These are phyloP conservation scores for Himalopsyche tibetana DNA, from an alignment of 2,888 invertebrate species.

Conservation along the genomic window DNA sequence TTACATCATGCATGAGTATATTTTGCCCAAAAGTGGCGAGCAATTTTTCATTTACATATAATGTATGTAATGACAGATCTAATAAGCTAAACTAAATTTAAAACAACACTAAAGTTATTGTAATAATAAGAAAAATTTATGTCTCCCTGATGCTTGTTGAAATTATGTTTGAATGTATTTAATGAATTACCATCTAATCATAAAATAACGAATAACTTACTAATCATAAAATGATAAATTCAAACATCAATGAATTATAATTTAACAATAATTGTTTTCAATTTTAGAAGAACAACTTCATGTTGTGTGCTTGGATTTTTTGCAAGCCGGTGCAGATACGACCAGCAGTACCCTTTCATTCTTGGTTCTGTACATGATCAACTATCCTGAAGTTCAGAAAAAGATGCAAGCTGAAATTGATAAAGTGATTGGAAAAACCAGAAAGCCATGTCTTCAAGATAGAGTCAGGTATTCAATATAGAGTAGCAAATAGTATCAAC, in stretches of 20 bases:
- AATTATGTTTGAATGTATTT: conserved; percentile 53
- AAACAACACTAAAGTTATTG: too few species aligned
- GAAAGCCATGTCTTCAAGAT: conserved; percentile 73
- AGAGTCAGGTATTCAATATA: conserved; percentile 68
- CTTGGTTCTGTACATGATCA: conserved; percentile 77
- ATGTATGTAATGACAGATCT: too few species aligned
- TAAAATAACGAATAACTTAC: not conserved
- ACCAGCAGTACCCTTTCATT: conserved; percentile 81
- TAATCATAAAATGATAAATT: too few species aligned
- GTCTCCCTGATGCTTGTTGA: too few species aligned
- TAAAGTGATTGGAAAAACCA: conserved; percentile 74
- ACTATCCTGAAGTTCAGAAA: conserved; percentile 77
- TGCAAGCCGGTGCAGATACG: conserved; percentile 85
- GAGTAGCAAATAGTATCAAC: too few species aligned
- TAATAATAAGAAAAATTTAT: too few species aligned
- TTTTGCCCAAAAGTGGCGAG: too few species aligned
- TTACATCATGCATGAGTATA: too few species aligned
- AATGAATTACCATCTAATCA: not conserved
- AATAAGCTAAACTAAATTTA: too few species aligned
- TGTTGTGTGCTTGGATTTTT: conserved; percentile 80
- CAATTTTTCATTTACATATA: too few species aligned
- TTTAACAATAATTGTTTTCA: not conserved
- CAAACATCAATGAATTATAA: too few species aligned
- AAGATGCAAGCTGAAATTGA: conserved; percentile 80
- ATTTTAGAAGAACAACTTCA: conserved; percentile 73